Evolutionary conservation across 2,888 invertebrate species (phyloP), one percentile per base, ranked within the genome.

Genomic region (Tiphia femorata): DNA sequence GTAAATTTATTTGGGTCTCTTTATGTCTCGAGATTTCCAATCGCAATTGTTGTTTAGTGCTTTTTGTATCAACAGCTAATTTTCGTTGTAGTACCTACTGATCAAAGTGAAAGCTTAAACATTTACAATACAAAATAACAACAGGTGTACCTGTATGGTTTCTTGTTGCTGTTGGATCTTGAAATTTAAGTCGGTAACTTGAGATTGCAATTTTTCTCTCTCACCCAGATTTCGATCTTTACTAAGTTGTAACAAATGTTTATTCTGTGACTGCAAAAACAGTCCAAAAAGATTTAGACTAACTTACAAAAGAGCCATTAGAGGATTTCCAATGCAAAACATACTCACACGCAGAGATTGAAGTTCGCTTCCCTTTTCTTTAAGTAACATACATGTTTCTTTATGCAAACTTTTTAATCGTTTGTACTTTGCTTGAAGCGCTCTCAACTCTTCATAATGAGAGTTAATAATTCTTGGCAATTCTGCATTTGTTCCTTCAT

Each of bases 401-500:
- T 88, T 89, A 71, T 87, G 86, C 63, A 88, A 87, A 49, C 84
- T 84, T 71, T 89, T 90, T 49, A 93, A 78, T 66, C 88, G 89
- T 68, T 91, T 92, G 80, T 88, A 89, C 78, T 89, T 90, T 37
- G 87, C 85, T 72, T 91, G 90, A 79, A 93, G 88, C 12, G 91
- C 86, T 46, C 93, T 86, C 50, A 92, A 85, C 83, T 94, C 94
- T 77, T 94, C 94, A 59, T 88, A 90, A 80, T 94, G 93, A 0
- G 92, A 90, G 80, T 90, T 90, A 30, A 94, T 84, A 2, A 92
- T 86, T 75, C 91, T 88, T 0, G 94, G 94, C 44, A 94, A 82
- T 77, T 93, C 93, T 0, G 93, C 93, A 75, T 91, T 91, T 1
- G 90, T 89, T 23, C 90, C 92, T 83, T 94, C 93, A 77, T 92